Evolutionary conservation across 2,797 vertebrate species (phyloP).

Genomic region (Forpus xanthops): DNA sequence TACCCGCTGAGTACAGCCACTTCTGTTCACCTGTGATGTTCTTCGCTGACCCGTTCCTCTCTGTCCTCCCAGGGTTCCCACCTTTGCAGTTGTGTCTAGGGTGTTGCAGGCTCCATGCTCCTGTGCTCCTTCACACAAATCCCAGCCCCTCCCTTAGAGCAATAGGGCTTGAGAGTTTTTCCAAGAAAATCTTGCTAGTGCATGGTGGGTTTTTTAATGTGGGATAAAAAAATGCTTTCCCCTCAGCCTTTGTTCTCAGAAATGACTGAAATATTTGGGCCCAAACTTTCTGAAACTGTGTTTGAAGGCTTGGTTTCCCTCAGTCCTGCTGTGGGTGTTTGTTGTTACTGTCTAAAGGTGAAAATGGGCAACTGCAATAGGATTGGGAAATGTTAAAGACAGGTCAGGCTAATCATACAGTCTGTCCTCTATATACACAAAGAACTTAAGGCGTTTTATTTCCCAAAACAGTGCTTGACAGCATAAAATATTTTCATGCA

Average conservation of each 20-base stretch:
- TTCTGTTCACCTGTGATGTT: not conserved
- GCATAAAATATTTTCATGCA: slow-evolving; percentile 1
- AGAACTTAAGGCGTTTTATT: slow-evolving; percentile 35
- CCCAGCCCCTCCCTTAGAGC: not conserved
- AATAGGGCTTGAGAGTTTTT: not conserved
- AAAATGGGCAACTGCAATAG: not conserved
- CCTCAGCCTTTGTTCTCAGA: not conserved
- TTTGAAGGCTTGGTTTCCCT: not conserved
- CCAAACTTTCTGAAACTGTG: not conserved
- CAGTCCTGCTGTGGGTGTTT: not conserved
- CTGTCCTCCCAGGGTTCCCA: not conserved
- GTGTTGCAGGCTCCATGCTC: rapidly evolving
- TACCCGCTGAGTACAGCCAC: not conserved
- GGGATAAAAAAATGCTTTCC: not conserved
- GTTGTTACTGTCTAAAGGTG: not conserved
- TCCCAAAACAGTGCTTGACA: slow-evolving; percentile 36
- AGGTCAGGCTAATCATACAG: not conserved
- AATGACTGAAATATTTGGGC: not conserved
- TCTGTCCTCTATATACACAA: not conserved
- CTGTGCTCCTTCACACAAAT: not conserved
- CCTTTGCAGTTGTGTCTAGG: not conserved
- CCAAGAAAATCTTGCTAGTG: not conserved
- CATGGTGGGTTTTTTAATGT: not conserved
- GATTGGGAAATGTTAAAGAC: not conserved
- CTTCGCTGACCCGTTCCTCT: not conserved